Evolutionary conservation across 2,888 invertebrate genomes (phyloP).

Genomic region (Bellardia pandia): DNA sequence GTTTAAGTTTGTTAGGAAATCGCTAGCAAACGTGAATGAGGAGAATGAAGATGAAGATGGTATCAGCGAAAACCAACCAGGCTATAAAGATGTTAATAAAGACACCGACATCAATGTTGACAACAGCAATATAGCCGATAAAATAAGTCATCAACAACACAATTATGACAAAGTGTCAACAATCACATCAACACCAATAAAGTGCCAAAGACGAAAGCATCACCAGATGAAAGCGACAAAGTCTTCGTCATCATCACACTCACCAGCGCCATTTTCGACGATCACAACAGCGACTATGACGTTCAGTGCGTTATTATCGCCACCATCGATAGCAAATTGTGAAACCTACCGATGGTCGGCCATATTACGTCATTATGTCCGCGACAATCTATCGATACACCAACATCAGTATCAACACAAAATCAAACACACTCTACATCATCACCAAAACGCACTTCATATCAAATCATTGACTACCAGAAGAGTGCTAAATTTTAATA

Average conservation of each 20-base stretch:
- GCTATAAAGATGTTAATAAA: constrained; percentile 63
- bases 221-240: constrained; percentile 72
- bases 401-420: constrained; percentile 53
- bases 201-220: constrained; percentile 64
- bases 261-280: constrained; percentile 15
- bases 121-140: constrained; percentile 73
- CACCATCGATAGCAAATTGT: constrained; percentile 57
- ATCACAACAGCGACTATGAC: background rate
- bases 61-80: constrained; percentile 17
- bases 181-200: constrained; percentile 72
- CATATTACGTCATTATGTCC: constrained; percentile 47
- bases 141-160: constrained; percentile 73
- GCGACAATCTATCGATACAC: constrained; percentile 29
- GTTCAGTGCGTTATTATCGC: constrained; percentile 7
- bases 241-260: constrained; percentile 49
- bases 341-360: constrained; percentile 57
- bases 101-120: constrained; percentile 69
- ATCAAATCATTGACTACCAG: constrained; percentile 38
- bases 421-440: constrained; percentile 36
- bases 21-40: constrained; percentile 23
- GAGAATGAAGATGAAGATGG: constrained; percentile 33
- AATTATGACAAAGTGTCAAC: constrained; percentile 81
- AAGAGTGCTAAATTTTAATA: constrained; percentile 12
- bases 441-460: constrained; percentile 56
- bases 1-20: constrained; percentile 46